phyloP scores from a whole-genome alignment of 1,140 invertebrate genomes.

The Oedothorax gibbosus region DNA sequence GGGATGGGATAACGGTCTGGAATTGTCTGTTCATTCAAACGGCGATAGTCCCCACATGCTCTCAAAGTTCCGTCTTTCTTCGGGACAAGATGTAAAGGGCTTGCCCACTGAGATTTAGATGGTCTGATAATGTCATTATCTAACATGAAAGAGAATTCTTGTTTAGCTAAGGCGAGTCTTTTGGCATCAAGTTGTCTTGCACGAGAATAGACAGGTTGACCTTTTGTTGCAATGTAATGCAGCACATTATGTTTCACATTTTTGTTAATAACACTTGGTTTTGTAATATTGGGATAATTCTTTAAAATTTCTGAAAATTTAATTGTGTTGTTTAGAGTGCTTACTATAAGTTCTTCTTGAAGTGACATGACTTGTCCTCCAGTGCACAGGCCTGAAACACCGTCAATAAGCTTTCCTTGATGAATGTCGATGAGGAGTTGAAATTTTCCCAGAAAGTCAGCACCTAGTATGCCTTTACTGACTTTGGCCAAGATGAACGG shows the following conservation, averaged over 20 bases:
- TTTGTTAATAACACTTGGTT: neutral
- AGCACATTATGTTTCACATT: constrained; percentile 6
- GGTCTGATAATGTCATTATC: constrained; percentile 47
- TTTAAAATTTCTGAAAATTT: constrained; percentile 19
- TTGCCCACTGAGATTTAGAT: constrained; percentile 66
- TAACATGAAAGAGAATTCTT: constrained; percentile 28
- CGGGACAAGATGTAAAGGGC: constrained; percentile 62
- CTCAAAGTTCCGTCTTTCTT: constrained; percentile 62
- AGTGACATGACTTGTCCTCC: constrained; percentile 3
- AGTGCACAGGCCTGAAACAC: neutral
- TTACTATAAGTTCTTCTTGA: neutral
- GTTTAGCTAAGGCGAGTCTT: constrained; percentile 10
- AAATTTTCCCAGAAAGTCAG: constrained; percentile 44
- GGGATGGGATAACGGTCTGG: neutral
- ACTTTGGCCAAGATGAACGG: constrained; percentile 34
- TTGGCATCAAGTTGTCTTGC: constrained; percentile 31
- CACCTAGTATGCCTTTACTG: constrained; percentile 21
- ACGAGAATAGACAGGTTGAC: constrained; percentile 25
- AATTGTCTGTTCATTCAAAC: constrained; percentile 54
- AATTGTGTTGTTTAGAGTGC: neutral
- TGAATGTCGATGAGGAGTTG: constrained; percentile 1
- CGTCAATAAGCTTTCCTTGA: constrained; percentile 4
- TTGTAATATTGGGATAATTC: constrained; percentile 7
- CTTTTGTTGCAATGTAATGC: constrained; percentile 28
- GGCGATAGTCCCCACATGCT: constrained; percentile 63